phyloP scores from a whole-genome alignment of 2,888 invertebrate species.

The Melanotus villosus region DNA sequence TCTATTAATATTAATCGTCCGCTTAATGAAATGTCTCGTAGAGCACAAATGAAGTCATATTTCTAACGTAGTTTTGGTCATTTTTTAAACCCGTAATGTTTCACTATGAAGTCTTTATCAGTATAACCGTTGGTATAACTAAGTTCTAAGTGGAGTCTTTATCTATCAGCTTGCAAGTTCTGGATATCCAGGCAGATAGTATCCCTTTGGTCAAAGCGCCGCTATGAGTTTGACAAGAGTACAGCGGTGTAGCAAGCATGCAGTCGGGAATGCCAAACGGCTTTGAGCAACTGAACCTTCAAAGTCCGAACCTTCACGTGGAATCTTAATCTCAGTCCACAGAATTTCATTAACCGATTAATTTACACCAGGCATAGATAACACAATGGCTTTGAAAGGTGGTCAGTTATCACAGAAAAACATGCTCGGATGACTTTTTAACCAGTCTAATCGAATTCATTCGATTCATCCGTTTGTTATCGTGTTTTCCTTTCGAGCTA shows the following conservation, averaged over 20 bases:
- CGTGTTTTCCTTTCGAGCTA: constrained; percentile 22
- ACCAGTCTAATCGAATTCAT: constrained; percentile 2
- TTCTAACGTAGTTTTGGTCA: too few species aligned
- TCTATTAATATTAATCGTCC: too few species aligned
- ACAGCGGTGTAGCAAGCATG: constrained; percentile 45
- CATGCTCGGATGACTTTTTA: constrained; percentile 25
- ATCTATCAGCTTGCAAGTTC: constrained; percentile 52
- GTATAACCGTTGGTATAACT: constrained; percentile 10
- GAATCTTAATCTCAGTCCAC: constrained; percentile 60
- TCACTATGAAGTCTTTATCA: neutral
- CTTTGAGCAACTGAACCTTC: constrained; percentile 59
- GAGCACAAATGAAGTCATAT: too few species aligned
- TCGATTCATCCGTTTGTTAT: constrained; percentile 23
- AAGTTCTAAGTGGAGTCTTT: constrained; percentile 22
- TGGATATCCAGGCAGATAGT: constrained; percentile 30
- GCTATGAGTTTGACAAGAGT: constrained; percentile 38
- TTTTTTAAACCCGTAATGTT: too few species aligned
- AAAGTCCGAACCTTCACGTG: constrained; percentile 57
- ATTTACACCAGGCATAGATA: constrained; percentile 52
- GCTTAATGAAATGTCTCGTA: too few species aligned
- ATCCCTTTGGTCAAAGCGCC: constrained; percentile 40
- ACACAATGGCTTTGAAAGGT: constrained; percentile 32
- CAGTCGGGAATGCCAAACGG: constrained; percentile 54
- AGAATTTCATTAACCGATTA: constrained; percentile 61
- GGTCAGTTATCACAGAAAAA: constrained; percentile 27